Conservation (phyloP, 2,888 invertebrate genomes). For the Heliconius erato region DNA sequence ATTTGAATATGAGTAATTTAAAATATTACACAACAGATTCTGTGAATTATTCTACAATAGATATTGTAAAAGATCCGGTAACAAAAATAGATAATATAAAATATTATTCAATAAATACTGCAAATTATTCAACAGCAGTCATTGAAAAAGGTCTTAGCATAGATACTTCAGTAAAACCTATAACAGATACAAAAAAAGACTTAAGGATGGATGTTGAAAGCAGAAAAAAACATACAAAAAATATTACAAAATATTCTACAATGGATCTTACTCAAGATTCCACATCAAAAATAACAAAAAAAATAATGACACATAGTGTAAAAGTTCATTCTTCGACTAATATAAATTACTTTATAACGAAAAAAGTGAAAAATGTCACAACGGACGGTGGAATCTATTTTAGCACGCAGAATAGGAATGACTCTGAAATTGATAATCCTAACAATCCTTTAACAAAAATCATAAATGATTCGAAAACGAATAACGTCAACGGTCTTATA, state of each 20-base stretch:
- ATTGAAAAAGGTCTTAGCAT: background rate
- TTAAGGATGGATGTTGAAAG: background rate
- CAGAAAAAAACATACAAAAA: background rate
- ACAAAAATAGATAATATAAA: background rate
- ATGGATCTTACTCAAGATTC: background rate
- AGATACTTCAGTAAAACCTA: background rate
- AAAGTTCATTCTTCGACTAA: background rate
- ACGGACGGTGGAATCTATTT: no score
- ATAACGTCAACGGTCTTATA: background rate
- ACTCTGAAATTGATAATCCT: background rate
- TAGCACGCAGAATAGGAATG: background rate
- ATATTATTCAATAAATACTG: background rate
- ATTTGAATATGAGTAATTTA: background rate
- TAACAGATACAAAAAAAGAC: background rate
- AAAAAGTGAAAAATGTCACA: background rate
- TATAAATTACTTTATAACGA: background rate
- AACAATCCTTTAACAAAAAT: background rate
- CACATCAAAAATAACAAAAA: background rate
- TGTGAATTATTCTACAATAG: background rate
- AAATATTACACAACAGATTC: background rate
- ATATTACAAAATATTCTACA: background rate
- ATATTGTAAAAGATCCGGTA: no score
- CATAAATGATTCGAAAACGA: background rate
- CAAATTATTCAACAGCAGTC: background rate
- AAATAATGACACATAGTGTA: background rate